Conservation (phyloP, 2,888 invertebrate genomes). For the Patella ulyssiponensis region DNA sequence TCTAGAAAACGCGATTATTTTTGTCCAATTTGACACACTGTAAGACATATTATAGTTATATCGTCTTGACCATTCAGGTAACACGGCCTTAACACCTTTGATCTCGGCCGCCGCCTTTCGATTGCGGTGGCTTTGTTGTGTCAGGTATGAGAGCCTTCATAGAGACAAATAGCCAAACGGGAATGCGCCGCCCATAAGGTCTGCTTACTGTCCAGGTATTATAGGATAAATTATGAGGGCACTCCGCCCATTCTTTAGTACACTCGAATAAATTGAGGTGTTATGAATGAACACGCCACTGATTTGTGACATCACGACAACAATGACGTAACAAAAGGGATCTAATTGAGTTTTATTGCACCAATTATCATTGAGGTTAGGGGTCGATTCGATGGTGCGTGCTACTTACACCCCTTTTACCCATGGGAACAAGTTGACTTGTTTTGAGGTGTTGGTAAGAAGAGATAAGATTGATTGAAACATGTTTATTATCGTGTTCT, state of each 20-base stretch:
- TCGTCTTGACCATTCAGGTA: background rate
- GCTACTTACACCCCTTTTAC: background rate
- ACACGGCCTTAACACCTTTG: background rate
- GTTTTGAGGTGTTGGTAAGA: too few relatives aligned
- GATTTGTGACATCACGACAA: conserved; percentile 1
- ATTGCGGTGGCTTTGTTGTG: conserved; percentile 11
- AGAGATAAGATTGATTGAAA: too few relatives aligned
- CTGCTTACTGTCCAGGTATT: conserved; percentile 8
- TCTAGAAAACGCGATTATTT: conserved; percentile 10
- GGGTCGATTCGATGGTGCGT: background rate
- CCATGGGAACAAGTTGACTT: background rate
- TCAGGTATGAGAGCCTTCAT: background rate
- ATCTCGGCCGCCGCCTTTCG: conserved; percentile 1
- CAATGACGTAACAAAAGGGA: conserved; percentile 8
- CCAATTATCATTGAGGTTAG: conserved; percentile 7
- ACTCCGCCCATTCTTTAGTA: conserved; percentile 4
- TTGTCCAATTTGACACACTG: conserved; percentile 11
- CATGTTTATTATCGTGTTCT: too few relatives aligned
- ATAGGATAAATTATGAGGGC: background rate
- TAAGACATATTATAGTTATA: conserved; percentile 11
- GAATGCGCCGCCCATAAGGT: conserved; percentile 3
- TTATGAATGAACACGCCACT: conserved; percentile 5
- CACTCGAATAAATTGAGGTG: background rate
- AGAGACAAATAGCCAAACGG: background rate
- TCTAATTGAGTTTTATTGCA: conserved; percentile 11